Evolutionary conservation across 2,113 vertebrate species (phyloP).

Genomic region (Raphicerus campestris): DNA sequence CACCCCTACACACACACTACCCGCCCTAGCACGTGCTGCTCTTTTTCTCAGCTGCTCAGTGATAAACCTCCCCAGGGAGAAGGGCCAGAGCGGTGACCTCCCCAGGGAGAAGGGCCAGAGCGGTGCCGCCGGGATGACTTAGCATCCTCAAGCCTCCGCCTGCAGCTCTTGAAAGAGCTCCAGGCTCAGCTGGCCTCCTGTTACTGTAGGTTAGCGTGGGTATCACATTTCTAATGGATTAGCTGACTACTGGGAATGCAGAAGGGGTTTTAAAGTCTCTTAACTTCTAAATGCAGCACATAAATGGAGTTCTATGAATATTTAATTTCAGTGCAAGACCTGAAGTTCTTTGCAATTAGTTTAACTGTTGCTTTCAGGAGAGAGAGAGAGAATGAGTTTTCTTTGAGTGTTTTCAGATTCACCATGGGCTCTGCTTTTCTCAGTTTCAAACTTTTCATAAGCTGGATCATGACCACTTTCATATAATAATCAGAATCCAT

Average conservation of each 20-base stretch:
- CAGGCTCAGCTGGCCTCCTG: slow-evolving; percentile 29
- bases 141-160: slow-evolving; percentile 45
- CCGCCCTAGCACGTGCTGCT: not conserved
- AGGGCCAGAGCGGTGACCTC: not conserved
- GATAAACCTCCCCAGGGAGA: not conserved
- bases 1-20: accelerated
- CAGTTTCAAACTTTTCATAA: not conserved
- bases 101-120: not conserved
- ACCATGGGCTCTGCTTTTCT: not conserved
- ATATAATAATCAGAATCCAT: slow-evolving; percentile 5
- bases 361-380: slow-evolving; percentile 67
- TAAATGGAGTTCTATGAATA: slow-evolving; percentile 79
- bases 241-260: slow-evolving; percentile 73
- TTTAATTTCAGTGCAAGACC: slow-evolving; percentile 78
- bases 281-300: slow-evolving; percentile 77
- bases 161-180: slow-evolving; percentile 54
- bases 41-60: not conserved
- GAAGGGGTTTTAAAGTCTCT: slow-evolving; percentile 76
- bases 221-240: slow-evolving; percentile 79
- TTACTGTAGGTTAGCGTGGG: slow-evolving; percentile 51
- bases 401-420: slow-evolving; percentile 29
- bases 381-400: not conserved
- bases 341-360: slow-evolving; percentile 70
- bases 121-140: slow-evolving; percentile 52
- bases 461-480: not conserved